phyloP scores from a whole-genome alignment of 1,140 invertebrate species.

The Oedothorax gibbosus region DNA sequence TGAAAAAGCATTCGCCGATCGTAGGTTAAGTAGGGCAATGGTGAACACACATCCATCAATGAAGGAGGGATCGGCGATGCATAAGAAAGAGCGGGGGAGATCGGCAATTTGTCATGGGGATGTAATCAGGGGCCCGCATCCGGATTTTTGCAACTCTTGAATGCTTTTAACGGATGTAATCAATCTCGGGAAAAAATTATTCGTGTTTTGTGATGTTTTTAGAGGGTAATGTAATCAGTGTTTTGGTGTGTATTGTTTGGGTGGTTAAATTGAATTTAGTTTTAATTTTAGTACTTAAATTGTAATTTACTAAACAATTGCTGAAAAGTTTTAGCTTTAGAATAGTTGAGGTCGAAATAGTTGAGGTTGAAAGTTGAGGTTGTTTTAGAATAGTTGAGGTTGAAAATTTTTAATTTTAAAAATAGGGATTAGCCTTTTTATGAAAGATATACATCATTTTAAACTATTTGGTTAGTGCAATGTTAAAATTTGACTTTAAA shows the following conservation, averaged over 20 bases:
- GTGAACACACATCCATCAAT: slow-evolving; percentile 36
- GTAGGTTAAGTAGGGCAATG: slow-evolving; percentile 43
- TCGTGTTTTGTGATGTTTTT: neutral
- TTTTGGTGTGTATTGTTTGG: slow-evolving; percentile 10
- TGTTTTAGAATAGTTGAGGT: too few relatives aligned
- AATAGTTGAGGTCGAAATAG: too few relatives aligned
- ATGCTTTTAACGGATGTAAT: slow-evolving; percentile 2
- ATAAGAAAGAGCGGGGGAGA: slow-evolving; percentile 23
- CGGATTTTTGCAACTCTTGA: neutral
- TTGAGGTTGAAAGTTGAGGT: too few relatives aligned
- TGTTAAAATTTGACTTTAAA: too few relatives aligned
- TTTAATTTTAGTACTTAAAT: neutral
- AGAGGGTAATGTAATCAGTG: too few relatives aligned
- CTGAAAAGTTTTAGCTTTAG: too few relatives aligned
- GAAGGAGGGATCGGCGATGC: slow-evolving; percentile 15
- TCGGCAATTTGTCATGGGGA: slow-evolving; percentile 46
- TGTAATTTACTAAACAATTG: neutral
- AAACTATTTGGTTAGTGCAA: too few relatives aligned
- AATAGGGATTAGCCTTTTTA: too few relatives aligned
- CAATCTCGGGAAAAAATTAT: slow-evolving; percentile 34
- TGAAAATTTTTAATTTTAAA: too few relatives aligned
- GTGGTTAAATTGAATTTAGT: slow-evolving; percentile 32
- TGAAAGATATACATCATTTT: too few relatives aligned
- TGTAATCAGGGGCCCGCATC: slow-evolving; percentile 36
- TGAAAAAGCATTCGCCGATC: neutral